phyloP scores from a whole-genome alignment of 2,797 vertebrate species.

The Loris lydekkerianus region DNA sequence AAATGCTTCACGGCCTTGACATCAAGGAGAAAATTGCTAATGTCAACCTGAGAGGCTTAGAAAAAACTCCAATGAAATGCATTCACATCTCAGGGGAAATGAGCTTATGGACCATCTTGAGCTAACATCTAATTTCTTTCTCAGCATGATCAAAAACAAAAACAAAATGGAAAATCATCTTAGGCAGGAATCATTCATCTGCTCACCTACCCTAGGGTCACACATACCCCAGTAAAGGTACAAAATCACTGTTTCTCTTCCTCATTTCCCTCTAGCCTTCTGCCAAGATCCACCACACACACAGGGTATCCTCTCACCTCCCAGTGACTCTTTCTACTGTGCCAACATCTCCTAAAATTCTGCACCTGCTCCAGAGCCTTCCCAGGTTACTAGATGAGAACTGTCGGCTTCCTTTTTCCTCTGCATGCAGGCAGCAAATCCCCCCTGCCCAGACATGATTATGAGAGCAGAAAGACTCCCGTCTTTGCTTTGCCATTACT shows the following conservation, averaged over 20 bases:
- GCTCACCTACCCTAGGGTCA: neutral
- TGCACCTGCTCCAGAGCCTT: neutral
- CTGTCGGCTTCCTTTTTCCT: neutral
- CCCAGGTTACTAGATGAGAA: neutral
- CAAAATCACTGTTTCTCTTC: neutral
- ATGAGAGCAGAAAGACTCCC: neutral
- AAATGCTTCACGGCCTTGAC: neutral
- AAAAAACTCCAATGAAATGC: slow-evolving; percentile 8
- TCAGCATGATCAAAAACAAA: slow-evolving; percentile 20
- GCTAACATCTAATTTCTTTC: neutral
- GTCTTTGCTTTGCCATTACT: neutral
- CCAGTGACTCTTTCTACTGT: neutral
- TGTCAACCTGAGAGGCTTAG: neutral
- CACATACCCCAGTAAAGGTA: neutral
- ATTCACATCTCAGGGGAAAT: slow-evolving; percentile 21
- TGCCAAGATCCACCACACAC: neutral
- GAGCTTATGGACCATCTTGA: neutral
- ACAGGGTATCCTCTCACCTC: neutral
- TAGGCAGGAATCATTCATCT: neutral
- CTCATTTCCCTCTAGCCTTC: neutral
- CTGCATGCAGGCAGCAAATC: neutral
- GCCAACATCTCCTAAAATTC: neutral
- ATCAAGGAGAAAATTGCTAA: neutral
- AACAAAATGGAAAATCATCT: neutral
- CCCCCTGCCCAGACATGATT: no score